These are phyloP conservation scores for Balaenoptera acutorostrata DNA, from an alignment of 2,113 vertebrate genomes.

Conservation along the genomic window DNA sequence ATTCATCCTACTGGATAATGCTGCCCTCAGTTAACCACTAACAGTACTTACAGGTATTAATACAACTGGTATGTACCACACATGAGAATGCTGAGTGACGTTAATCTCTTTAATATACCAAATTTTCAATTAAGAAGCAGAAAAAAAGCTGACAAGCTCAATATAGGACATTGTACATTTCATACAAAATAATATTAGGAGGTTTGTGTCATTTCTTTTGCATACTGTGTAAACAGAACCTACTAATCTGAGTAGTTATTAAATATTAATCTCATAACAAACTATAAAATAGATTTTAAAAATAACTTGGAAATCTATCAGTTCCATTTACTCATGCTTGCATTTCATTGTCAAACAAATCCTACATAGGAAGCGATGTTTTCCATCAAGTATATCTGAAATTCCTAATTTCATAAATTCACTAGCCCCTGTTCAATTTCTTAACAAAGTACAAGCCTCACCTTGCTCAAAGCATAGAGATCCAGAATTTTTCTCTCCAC, in stretches of 20 bases:
- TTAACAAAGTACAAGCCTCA: constrained; percentile 66
- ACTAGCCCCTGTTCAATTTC: background rate
- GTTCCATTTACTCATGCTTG: background rate
- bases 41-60: background rate
- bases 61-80: background rate
- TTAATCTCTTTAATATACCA: background rate
- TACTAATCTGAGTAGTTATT: background rate
- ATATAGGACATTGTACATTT: background rate
- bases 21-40: background rate
- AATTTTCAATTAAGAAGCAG: background rate
- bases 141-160: background rate
- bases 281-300: background rate
- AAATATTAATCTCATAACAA: background rate
- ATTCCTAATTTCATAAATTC: constrained; percentile 15
- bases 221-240: background rate
- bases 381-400: constrained; percentile 15
- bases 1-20: background rate
- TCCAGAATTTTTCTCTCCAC: constrained; percentile 96
- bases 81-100: background rate
- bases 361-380: background rate
- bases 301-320: background rate
- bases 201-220: background rate
- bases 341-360: constrained; percentile 26
- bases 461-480: constrained; percentile 96
- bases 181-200: background rate